These are phyloP conservation scores for Drosophila varians DNA, from an alignment of 1,140 invertebrate species.

Conservation along the genomic window DNA sequence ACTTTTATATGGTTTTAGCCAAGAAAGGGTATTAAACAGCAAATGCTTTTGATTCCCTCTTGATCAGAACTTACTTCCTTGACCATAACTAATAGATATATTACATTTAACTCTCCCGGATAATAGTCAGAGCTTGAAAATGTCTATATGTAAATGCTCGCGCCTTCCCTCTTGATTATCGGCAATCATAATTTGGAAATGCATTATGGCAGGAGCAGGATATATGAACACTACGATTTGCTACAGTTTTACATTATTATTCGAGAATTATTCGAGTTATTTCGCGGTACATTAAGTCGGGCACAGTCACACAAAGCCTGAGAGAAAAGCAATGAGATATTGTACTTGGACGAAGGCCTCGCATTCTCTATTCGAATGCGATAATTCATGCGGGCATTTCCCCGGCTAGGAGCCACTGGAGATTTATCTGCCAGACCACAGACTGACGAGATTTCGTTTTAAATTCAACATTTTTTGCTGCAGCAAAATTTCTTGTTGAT, in stretches of 20 bases:
- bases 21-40: too few relatives aligned
- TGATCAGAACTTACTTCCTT: not conserved
- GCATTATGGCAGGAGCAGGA: slow-evolving; percentile 40
- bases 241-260: slow-evolving; percentile 42
- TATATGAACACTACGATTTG: slow-evolving; percentile 35
- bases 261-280: slow-evolving; percentile 70
- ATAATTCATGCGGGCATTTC: slow-evolving; percentile 56
- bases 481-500: slow-evolving; percentile 43
- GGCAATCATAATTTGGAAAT: slow-evolving; percentile 52
- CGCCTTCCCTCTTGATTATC: slow-evolving; percentile 52
- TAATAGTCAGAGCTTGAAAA: slow-evolving; percentile 12
- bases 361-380: slow-evolving; percentile 47
- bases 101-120: slow-evolving; percentile 23
- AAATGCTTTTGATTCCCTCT: too few relatives aligned
- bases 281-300: slow-evolving; percentile 63
- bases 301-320: slow-evolving; percentile 12
- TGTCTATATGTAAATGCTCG: slow-evolving; percentile 51
- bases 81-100: slow-evolving; percentile 20
- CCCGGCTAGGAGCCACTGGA: slow-evolving; percentile 20
- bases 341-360: slow-evolving; percentile 21
- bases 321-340: not conserved
- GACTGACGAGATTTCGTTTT: slow-evolving; percentile 32
- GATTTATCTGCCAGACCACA: slow-evolving; percentile 49
- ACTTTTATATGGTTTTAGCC: too few relatives aligned
- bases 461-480: slow-evolving; percentile 26